phyloP scores from a whole-genome alignment of 2,888 invertebrate species.

The Panorpa germanica region DNA sequence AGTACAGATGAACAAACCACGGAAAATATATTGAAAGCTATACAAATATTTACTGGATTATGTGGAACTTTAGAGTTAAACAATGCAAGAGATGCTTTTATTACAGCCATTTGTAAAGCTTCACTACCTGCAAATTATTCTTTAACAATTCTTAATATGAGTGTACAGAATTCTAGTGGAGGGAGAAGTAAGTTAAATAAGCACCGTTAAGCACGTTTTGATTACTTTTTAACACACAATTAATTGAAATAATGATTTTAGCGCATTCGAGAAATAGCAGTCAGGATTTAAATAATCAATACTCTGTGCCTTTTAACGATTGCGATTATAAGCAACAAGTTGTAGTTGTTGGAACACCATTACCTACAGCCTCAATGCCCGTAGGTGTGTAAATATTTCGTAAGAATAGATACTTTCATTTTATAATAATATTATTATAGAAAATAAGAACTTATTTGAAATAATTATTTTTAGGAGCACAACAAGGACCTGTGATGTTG shows the following conservation, averaged over 20 bases:
- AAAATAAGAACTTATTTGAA: too few species aligned
- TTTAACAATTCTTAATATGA: slow-evolving; percentile 60
- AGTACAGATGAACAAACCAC: slow-evolving; percentile 86
- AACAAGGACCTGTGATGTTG: slow-evolving; percentile 62
- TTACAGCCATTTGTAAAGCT: slow-evolving; percentile 89
- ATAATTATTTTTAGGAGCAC: slow-evolving; percentile 15
- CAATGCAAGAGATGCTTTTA: slow-evolving; percentile 80
- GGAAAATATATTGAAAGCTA: slow-evolving; percentile 79
- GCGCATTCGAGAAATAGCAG: slow-evolving; percentile 28
- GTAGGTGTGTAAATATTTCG: slow-evolving; percentile 28
- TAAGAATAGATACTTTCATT: background rate
- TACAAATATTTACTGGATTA: slow-evolving; percentile 77
- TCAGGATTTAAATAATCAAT: slow-evolving; percentile 31
- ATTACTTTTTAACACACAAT: slow-evolving; percentile 8
- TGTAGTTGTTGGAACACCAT: slow-evolving; percentile 89
- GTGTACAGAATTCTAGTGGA: slow-evolving; percentile 22
- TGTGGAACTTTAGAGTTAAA: slow-evolving; percentile 67
- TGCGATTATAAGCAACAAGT: slow-evolving; percentile 82
- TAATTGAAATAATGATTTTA: slow-evolving; percentile 12
- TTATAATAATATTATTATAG: too few species aligned
- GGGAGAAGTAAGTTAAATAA: slow-evolving; percentile 7
- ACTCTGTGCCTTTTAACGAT: slow-evolving; percentile 30
- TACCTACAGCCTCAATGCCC: slow-evolving; percentile 67
- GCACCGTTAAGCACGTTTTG: slow-evolving; percentile 5
- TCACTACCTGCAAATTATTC: slow-evolving; percentile 92